These are phyloP conservation scores for Drosophila leontia DNA, from an alignment of 1,140 invertebrate genomes.

Conservation along the genomic window DNA sequence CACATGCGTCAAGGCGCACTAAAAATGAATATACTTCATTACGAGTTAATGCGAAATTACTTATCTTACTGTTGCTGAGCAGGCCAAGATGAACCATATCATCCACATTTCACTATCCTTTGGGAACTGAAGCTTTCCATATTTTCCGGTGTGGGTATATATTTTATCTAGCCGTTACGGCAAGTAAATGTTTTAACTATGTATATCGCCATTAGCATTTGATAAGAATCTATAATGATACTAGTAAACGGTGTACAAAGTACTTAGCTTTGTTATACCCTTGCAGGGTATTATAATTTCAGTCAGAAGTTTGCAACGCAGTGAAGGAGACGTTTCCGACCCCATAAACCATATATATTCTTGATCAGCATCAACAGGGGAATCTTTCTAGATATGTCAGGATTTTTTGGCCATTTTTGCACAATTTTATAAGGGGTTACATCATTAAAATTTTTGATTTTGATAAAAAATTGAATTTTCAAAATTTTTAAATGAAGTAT, in stretches of 20 bases:
- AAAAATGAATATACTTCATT: background rate
- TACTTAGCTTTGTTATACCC: background rate
- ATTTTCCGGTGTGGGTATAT: background rate
- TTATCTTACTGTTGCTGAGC: constrained; percentile 1
- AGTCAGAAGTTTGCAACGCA: too few relatives aligned
- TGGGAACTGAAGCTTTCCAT: background rate
- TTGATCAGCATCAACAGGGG: too few relatives aligned
- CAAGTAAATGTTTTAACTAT: background rate
- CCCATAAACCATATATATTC: too few relatives aligned
- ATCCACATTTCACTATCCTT: constrained; percentile 15
- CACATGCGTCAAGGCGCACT: constrained; percentile 7
- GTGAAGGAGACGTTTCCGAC: too few relatives aligned
- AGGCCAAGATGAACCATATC: background rate
- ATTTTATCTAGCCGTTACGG: background rate
- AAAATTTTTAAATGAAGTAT: too few relatives aligned
- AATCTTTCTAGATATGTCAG: too few relatives aligned
- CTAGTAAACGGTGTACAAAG: background rate
- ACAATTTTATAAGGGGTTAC: too few relatives aligned
- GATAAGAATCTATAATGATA: constrained; percentile 14
- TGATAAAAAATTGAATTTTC: too few relatives aligned
- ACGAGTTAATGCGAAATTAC: background rate
- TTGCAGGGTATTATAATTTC: too few relatives aligned
- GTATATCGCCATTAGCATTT: background rate
- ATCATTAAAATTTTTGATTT: too few relatives aligned
- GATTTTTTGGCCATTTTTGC: too few relatives aligned